Evolutionary conservation across 2,797 vertebrate species (phyloP).

Genomic region (Linurgus olivaceus): DNA sequence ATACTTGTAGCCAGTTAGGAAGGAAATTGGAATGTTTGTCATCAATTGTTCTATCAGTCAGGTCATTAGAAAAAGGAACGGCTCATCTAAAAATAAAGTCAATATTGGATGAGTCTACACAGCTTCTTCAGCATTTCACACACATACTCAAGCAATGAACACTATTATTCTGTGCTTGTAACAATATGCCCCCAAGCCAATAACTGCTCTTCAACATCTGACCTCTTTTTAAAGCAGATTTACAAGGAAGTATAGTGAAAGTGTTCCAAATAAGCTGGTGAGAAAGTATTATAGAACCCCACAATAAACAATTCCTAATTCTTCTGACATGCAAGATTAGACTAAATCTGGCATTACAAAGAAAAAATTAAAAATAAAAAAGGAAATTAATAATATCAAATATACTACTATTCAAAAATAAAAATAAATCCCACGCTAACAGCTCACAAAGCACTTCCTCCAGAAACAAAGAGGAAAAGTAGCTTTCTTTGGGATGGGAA

Average conservation of each 20-base stretch:
- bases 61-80: background rate
- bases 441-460: background rate
- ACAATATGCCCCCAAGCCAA: background rate
- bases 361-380: background rate
- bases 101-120: slow-evolving; percentile 12
- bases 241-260: background rate
- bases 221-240: slow-evolving; percentile 18
- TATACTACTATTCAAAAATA: background rate
- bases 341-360: background rate
- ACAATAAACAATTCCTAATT: background rate
- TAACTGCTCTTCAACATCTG: background rate
- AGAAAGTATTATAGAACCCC: background rate
- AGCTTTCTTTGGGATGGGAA: background rate
- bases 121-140: slow-evolving; percentile 33
- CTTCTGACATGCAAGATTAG: background rate
- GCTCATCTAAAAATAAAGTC: slow-evolving; percentile 31
- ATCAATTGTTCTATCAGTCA: slow-evolving; percentile 5
- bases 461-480: background rate
- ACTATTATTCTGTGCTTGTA: background rate
- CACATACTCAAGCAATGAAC: background rate
- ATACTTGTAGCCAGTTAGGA: background rate
- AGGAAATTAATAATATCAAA: background rate
- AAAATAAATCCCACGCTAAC: background rate
- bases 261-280: background rate
- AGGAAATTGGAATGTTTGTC: background rate